Base-by-base conservation (phyloP, 2,113 vertebrate genomes). In the Aythya baeri region DNA sequence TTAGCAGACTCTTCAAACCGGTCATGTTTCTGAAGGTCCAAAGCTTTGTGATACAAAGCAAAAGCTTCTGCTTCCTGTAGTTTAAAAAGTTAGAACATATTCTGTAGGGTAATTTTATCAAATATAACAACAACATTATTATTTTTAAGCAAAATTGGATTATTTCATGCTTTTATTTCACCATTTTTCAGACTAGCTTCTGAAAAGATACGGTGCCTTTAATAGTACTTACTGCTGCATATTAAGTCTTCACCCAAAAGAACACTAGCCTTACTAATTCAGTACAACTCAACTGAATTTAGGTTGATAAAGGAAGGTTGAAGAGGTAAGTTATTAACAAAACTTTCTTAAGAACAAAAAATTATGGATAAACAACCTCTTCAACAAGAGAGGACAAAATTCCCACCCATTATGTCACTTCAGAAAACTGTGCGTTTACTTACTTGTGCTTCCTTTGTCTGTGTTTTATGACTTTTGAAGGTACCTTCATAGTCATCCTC, bases 11-110 rank as follows among this genome's bases (percentile, higher is more conserved):
- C 99, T 59, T 99, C 99, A 97, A 99, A 99, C 55, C 98, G 98
- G 97, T 99, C 99, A 29, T 99, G 99, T 86, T 99, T 99, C 97
- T 99, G 99, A 71, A 99, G 98, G 96, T 99, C 99, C 97, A 99
- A 97, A 55, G 99, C 99, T 97, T 99, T 99, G 96, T 99, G 99
- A 80, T 99, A 99, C 63, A 99, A 97, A 83, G 99, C 99, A 98
- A 99, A 99, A 13, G 99, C 99, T 97, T 99, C 99, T 4, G 99
- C 99, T 98, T 99, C 99, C 99, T 99, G 93, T 5, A 22, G 88
- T 91, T 52, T 41, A 88, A 96, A 91, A 78, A 12, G 70, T 13
- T 8, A 91, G 8, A 91, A 17, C 6, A 9, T n/a, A 34, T 70
- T 85, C 78, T 62, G 67, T 34, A 34, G 12, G 6, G n/a, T 6